phyloP scores from a whole-genome alignment of 1,140 invertebrate genomes.

The Plodia interpunctella region DNA sequence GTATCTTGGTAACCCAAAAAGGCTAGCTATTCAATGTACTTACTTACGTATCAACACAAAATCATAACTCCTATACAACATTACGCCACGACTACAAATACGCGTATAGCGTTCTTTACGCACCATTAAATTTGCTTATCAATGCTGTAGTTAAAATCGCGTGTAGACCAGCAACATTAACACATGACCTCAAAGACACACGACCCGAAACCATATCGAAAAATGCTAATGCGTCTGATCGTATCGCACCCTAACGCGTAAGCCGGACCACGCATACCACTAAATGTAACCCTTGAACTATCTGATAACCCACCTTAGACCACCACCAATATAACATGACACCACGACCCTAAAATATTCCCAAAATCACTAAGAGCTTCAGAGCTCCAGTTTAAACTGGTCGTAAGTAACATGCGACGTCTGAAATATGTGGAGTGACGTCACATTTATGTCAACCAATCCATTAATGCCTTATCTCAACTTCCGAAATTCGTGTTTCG shows the following conservation, averaged over 20 bases:
- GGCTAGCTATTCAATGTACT: too few relatives aligned
- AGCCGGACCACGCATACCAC: slow-evolving; percentile 60
- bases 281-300: slow-evolving; percentile 67
- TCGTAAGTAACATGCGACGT: slow-evolving; percentile 48
- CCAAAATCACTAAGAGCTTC: neutral
- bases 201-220: slow-evolving; percentile 42
- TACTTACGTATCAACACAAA: too few relatives aligned
- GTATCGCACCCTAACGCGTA: slow-evolving; percentile 56
- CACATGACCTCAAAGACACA: slow-evolving; percentile 66
- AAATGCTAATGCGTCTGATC: slow-evolving; percentile 68
- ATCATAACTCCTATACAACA: too few relatives aligned
- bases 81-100: too few relatives aligned
- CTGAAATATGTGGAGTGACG: slow-evolving; percentile 73
- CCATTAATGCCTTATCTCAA: slow-evolving; percentile 74
- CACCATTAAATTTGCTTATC: slow-evolving; percentile 12
- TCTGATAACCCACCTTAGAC: slow-evolving; percentile 56
- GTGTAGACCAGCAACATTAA: slow-evolving; percentile 40
- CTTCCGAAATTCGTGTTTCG: slow-evolving; percentile 68
- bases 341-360: slow-evolving; percentile 15
- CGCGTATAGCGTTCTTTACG: slow-evolving; percentile 3
- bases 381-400: slow-evolving; percentile 35
- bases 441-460: slow-evolving; percentile 75
- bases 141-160: slow-evolving; percentile 33
- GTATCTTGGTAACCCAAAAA: too few relatives aligned
- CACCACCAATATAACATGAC: slow-evolving; percentile 28